Evolutionary conservation across 37 sponge, comb jelly and placozoan genomes (phyloP).

Genomic region (Halichondria panicea): DNA sequence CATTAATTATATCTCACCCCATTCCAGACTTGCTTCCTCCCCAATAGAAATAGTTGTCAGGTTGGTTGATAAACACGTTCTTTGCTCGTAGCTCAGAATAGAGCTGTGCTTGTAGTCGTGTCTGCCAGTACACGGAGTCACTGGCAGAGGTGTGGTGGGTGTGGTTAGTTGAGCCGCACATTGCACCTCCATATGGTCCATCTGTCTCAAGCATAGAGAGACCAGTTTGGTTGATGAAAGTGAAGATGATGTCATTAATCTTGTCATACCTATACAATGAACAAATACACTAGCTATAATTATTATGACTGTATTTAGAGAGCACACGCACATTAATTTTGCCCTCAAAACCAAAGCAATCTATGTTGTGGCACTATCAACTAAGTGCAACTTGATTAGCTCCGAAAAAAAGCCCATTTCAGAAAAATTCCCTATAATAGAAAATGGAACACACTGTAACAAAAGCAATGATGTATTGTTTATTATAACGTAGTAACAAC

Average conservation of each 20-base stretch:
- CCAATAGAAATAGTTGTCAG: slow-evolving; percentile 60
- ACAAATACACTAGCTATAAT: background rate
- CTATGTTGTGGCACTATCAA: too few species aligned
- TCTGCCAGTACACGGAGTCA: slow-evolving; percentile 65
- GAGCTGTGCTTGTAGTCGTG: slow-evolving; percentile 45
- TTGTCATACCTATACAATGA: slow-evolving; percentile 47
- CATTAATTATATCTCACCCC: slow-evolving; percentile 25
- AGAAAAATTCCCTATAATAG: too few species aligned
- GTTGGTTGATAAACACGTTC: slow-evolving; percentile 62
- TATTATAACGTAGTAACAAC: too few species aligned
- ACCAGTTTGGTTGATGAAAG: slow-evolving; percentile 36
- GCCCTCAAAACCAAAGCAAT: background rate
- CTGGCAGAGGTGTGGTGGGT: slow-evolving; percentile 25
- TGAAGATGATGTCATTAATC: slow-evolving; percentile 22
- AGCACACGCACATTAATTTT: background rate
- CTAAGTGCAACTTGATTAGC: too few species aligned
- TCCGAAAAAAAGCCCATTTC: too few species aligned
- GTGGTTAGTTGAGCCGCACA: slow-evolving; percentile 45
- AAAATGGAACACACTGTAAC: too few species aligned
- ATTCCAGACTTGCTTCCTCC: slow-evolving; percentile 57
- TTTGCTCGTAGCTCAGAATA: slow-evolving; percentile 22
- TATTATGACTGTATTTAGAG: too few species aligned
- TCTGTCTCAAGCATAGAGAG: slow-evolving; percentile 62
- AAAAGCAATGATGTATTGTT: too few species aligned
- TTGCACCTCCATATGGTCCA: slow-evolving; percentile 58